Percentiles rank a stretch among this genome's conserved stretches.
Conservation (phyloP, 2,888 invertebrate species). For the Heterodera filipjevi region DNA sequence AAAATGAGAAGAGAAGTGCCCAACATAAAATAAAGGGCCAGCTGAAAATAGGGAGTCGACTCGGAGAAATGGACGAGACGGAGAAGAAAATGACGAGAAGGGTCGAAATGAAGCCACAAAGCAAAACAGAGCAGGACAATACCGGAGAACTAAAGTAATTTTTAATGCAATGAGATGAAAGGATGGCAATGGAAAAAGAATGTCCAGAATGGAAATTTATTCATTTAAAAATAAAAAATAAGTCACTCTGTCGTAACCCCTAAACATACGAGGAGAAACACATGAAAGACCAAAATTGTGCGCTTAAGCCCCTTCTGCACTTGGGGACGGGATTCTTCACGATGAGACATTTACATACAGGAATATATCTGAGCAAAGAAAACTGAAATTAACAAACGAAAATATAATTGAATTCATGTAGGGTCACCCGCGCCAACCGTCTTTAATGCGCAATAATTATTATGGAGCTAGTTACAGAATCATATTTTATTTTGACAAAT, state of each 20-base stretch:
- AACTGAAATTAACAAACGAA: too few species aligned
- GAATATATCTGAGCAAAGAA: too few species aligned
- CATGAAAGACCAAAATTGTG: not conserved
- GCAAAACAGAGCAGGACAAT: constrained; percentile 57
- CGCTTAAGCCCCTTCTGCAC: not conserved
- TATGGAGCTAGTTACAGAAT: too few species aligned
- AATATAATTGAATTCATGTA: too few species aligned
- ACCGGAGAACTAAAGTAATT: constrained; percentile 41
- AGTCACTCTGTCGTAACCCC: not conserved
- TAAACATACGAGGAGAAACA: not conserved
- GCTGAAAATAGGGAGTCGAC: constrained; percentile 55
- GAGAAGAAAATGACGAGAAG: constrained; percentile 58
- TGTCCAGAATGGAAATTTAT: not conserved
- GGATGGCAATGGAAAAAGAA: not conserved
- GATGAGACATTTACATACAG: too few species aligned
- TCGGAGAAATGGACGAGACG: constrained; percentile 63
- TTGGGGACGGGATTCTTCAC: too few species aligned
- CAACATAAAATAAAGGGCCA: constrained; percentile 45
- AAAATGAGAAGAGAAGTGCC: constrained; percentile 42
- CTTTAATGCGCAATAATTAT: too few species aligned
- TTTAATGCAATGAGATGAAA: too few species aligned
- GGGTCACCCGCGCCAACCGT: too few species aligned
- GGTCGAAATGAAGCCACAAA: constrained; percentile 63
- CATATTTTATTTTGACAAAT: too few species aligned
- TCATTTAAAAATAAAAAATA: not conserved